phyloP scores from a whole-genome alignment of 2,888 invertebrate species.

The Schizaphis graminum region DNA sequence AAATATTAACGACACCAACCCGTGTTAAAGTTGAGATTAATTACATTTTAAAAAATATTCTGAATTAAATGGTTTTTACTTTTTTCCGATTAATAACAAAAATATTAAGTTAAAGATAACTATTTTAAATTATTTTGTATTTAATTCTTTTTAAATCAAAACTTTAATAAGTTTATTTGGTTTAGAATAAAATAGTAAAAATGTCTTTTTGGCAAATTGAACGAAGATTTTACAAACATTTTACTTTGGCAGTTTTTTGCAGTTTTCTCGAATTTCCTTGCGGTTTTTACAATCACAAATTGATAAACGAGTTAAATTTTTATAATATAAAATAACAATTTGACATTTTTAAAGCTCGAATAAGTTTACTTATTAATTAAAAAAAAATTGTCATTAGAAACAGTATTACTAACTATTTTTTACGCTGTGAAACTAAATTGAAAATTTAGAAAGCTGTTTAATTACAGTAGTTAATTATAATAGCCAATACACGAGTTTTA shows the following conservation, averaged over 20 bases:
- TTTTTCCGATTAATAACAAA: background rate
- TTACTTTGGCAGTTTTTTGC: background rate
- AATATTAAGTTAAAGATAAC: background rate
- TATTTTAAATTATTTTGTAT: background rate
- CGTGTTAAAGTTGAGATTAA: background rate
- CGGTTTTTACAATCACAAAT: background rate
- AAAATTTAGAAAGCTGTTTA: background rate
- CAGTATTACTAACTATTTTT: background rate
- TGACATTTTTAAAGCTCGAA: background rate
- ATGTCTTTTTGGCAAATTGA: background rate
- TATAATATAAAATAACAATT: slow-evolving; percentile 11
- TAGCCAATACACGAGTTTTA: background rate
- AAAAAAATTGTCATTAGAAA: background rate
- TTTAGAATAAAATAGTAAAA: background rate
- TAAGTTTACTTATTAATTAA: background rate
- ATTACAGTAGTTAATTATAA: background rate
- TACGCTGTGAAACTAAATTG: background rate
- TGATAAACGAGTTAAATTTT: background rate
- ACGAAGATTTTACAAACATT: background rate
- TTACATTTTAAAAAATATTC: background rate
- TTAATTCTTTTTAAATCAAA: background rate
- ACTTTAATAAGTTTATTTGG: background rate
- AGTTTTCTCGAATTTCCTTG: background rate
- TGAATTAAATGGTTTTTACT: background rate
- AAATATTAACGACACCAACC: no score